A percentile compares a stretch with the other conserved stretches of the same genome.
Evolutionary conservation across 2,888 invertebrate genomes (phyloP).

Genomic region (Polylopha cassiicola): DNA sequence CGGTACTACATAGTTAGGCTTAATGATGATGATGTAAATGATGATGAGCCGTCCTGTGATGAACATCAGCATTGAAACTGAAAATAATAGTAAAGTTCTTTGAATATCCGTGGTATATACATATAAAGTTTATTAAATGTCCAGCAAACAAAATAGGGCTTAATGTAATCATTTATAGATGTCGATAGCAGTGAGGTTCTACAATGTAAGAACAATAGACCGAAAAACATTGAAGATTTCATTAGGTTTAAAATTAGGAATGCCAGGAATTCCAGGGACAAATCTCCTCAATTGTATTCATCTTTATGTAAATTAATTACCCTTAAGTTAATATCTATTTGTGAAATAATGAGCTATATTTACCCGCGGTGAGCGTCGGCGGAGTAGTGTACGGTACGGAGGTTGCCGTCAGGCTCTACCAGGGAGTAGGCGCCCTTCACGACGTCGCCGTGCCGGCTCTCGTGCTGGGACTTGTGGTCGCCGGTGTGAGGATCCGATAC

Average conservation of each 20-base stretch:
- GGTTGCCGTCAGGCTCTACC: conserved; percentile 77
- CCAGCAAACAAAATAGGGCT: too few relatives aligned
- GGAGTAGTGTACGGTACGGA: conserved; percentile 73
- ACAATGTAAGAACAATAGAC: too few relatives aligned
- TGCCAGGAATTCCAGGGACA: too few relatives aligned
- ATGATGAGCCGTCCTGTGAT: conserved; percentile 49
- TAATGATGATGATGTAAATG: conserved; percentile 40
- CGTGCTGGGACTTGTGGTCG: conserved; percentile 76
- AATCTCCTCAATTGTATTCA: too few relatives aligned
- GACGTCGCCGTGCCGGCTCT: conserved; percentile 75
- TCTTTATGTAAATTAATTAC: too few relatives aligned
- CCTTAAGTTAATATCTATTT: too few relatives aligned
- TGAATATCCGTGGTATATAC: too few relatives aligned
- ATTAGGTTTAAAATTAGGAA: too few relatives aligned
- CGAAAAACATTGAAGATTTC: too few relatives aligned
- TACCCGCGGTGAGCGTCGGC: conserved; percentile 73
- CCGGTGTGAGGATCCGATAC: conserved; percentile 77
- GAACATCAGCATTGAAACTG: conserved; percentile 57
- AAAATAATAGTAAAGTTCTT: conserved; percentile 27
- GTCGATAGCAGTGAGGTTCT: too few relatives aligned
- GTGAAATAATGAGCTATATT: conserved; percentile 26
- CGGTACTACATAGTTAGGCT: conserved; percentile 27
- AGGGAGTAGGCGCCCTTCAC: conserved; percentile 79
- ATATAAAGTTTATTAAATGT: too few relatives aligned
- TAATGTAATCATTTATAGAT: too few relatives aligned